Evolutionary conservation across 2,797 vertebrate species (phyloP), one percentile per base, ranked within the genome.

Genomic region (Hydrolagus colliei): DNA sequence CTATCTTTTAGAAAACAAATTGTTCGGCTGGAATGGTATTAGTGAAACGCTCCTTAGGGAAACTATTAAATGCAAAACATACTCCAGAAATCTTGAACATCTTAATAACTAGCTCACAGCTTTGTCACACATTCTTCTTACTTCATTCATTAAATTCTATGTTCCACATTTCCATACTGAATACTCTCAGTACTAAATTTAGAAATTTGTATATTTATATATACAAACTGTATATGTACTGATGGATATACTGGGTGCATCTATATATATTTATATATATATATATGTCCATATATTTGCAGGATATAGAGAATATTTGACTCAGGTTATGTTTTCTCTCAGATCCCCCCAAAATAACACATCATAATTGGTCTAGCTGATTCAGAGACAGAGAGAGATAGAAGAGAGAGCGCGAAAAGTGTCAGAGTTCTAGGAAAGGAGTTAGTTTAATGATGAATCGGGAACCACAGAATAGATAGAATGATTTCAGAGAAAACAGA

Each of bases 41-140:
- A 77, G n/a, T 52, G n/a, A 20, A 61, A 11, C 20, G n/a, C 52
- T 77, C 75, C 52, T 52, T 77, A 52, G 32, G 52, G 75, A 76
- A 9, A 77, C 75, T 52, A 20, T 10, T 77, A 52, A 77, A 77
- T 77, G 52, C 52, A 61, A 77, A 77, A 61, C 59, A 20, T 77
- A 77, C 59, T 77, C 75, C 20, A 20, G 52, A 52, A 77, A 77
- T 77, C 75, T 20, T 52, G 59, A 77, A 77, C 75, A 77, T 61
- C 52, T 77, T 77, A 61, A 52, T 77, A 52, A 77, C 75, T 61
- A n/a, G 20, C 59, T 77, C 59, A 77, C 41, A 77, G 59, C 59
- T 77, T 61, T 61, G 75, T 77, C 41, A 76, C 35, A 52, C 74
- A 76, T 35, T 76, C 73, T 52, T 52, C 18, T 10, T 61, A 61